phyloP scores from a whole-genome alignment of 2,797 vertebrate species.

The Chanos chanos region DNA sequence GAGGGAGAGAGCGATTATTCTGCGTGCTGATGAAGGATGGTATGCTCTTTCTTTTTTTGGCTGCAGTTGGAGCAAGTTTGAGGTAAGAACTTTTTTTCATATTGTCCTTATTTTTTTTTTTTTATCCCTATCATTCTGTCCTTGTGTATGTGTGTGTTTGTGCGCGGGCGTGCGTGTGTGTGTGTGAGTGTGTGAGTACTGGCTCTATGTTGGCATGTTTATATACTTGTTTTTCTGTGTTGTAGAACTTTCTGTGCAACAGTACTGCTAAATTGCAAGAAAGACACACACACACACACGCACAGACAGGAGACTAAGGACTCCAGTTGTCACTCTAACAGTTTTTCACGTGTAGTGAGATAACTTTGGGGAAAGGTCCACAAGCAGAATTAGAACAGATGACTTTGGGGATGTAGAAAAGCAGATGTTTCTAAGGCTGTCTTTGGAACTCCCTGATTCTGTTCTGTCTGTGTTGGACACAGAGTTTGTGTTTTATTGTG shows the following conservation, averaged over 20 bases:
- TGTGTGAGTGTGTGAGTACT: neutral
- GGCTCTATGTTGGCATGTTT: neutral
- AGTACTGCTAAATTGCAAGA: too few relatives aligned
- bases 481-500: too few relatives aligned
- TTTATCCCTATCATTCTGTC: neutral
- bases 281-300: too few relatives aligned
- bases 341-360: too few relatives aligned
- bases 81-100: conserved; percentile 27
- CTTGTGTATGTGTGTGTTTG: conserved; percentile 2
- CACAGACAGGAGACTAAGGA: too few relatives aligned
- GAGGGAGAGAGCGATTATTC: conserved; percentile 16
- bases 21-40: conserved; percentile 19
- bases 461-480: too few relatives aligned
- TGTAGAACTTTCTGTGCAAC: conserved; percentile 15
- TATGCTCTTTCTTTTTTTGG: neutral
- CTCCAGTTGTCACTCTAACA: too few relatives aligned
- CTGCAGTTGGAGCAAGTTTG: conserved; percentile 9
- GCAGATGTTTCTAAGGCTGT: too few relatives aligned
- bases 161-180: neutral
- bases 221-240: conserved; percentile 1
- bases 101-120: neutral
- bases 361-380: too few relatives aligned
- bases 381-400: too few relatives aligned
- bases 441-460: too few relatives aligned
- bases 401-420: too few relatives aligned